phyloP scores from a whole-genome alignment of 2,888 invertebrate genomes.

The Folsomia manolachei region DNA sequence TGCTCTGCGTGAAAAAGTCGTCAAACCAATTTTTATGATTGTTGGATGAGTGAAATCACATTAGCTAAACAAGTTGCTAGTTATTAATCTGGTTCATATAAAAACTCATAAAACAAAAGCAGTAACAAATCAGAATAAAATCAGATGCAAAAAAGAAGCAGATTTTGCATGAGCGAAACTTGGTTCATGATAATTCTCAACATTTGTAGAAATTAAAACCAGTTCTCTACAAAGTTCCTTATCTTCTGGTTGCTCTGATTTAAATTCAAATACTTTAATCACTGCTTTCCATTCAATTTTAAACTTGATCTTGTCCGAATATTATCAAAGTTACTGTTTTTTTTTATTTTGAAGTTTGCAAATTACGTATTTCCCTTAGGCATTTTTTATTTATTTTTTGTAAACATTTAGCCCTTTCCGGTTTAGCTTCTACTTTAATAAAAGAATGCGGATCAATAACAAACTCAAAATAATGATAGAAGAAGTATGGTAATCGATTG shows the following conservation, averaged over 20 bases:
- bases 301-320: not conserved
- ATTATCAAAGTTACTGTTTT: too few relatives aligned
- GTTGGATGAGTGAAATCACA: too few relatives aligned
- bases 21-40: too few relatives aligned
- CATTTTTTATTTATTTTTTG: not conserved
- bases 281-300: not conserved
- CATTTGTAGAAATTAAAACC: not conserved
- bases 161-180: not conserved
- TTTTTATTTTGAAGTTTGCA: not conserved
- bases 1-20: too few relatives aligned
- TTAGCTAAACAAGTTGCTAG: not conserved
- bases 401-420: too few relatives aligned
- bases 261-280: not conserved
- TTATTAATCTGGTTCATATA: not conserved
- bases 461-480: not conserved
- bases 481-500: not conserved
- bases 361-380: not conserved
- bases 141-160: not conserved
- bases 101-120: not conserved
- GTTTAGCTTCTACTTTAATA: too few relatives aligned
- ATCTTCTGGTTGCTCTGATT: not conserved
- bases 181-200: too few relatives aligned
- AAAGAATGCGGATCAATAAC: conserved; percentile 2
- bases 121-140: too few relatives aligned
- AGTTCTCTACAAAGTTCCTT: too few relatives aligned